A percentile compares a stretch with the other conserved stretches of the same genome.
phyloP scores from a whole-genome alignment of 1,140 invertebrate species.

The Macrobrachium rosenbergii region DNA sequence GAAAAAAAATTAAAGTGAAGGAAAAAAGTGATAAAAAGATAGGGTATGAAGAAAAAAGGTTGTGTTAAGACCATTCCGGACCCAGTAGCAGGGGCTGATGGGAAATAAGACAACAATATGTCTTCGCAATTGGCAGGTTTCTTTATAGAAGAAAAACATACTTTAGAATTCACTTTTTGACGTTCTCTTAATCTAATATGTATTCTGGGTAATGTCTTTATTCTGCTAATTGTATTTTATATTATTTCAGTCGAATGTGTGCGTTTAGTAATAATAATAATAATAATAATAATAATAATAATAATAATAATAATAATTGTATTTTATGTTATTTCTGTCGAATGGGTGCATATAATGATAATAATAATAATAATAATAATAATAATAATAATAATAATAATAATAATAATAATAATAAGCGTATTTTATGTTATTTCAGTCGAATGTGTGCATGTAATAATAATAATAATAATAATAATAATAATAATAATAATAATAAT shows the following conservation, averaged over 20 bases:
- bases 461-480: not conserved
- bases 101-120: no score
- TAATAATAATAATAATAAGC: slow-evolving; percentile 24
- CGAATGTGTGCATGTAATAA: not conserved
- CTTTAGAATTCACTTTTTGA: no score
- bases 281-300: slow-evolving; percentile 25
- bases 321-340: no score
- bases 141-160: no score
- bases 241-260: not conserved
- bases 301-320: slow-evolving; percentile 23
- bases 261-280: slow-evolving; percentile 9
- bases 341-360: not conserved
- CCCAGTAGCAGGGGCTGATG: no score
- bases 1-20: not conserved
- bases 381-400: slow-evolving; percentile 22
- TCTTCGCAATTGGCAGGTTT: no score
- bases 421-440: not conserved
- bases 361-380: slow-evolving; percentile 14
- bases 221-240: no score
- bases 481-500: no score
- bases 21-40: not conserved
- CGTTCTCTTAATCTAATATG: no score
- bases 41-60: not conserved
- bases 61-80: no score
- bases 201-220: no score